phyloP scores from a whole-genome alignment of 2,888 invertebrate genomes.

The Dasysyrphus albostriatus region DNA sequence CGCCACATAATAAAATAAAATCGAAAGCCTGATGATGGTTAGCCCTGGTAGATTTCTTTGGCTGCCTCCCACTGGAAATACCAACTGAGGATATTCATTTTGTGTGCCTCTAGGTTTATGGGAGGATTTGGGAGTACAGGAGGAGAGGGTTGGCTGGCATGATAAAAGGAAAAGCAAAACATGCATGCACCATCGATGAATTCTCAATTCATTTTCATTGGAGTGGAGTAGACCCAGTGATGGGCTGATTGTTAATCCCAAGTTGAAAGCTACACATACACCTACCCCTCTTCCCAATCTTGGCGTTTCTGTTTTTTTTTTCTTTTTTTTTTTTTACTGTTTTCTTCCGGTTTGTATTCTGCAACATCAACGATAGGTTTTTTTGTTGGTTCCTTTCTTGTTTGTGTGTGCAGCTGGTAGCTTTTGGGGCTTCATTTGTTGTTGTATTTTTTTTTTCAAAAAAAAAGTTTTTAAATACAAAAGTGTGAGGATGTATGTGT shows the following conservation, averaged over 20 bases:
- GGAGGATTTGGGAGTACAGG: neutral
- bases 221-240: conserved; percentile 22
- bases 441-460: conserved; percentile 54
- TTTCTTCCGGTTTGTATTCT: conserved; percentile 73
- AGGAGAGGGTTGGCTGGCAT: neutral
- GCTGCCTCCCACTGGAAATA: conserved; percentile 59
- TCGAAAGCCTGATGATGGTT: conserved; percentile 21
- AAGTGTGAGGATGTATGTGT: conserved; percentile 57
- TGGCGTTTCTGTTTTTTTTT: conserved; percentile 7
- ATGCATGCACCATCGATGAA: conserved; percentile 55
- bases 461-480: conserved; percentile 35
- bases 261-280: neutral
- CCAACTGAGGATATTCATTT: conserved; percentile 7
- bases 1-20: conserved; percentile 45
- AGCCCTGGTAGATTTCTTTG: conserved; percentile 40
- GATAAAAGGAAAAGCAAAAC: neutral
- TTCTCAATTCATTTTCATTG: conserved; percentile 57
- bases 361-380: conserved; percentile 42
- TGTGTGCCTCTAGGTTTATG: conserved; percentile 7
- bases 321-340: conserved; percentile 62
- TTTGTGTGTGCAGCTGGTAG: conserved; percentile 61
- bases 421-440: conserved; percentile 71
- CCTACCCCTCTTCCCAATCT: conserved; percentile 8
- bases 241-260: conserved; percentile 43
- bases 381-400: conserved; percentile 52